Evolutionary conservation across 2,797 vertebrate genomes (phyloP).

Genomic region (Hippoglossus hippoglossus): DNA sequence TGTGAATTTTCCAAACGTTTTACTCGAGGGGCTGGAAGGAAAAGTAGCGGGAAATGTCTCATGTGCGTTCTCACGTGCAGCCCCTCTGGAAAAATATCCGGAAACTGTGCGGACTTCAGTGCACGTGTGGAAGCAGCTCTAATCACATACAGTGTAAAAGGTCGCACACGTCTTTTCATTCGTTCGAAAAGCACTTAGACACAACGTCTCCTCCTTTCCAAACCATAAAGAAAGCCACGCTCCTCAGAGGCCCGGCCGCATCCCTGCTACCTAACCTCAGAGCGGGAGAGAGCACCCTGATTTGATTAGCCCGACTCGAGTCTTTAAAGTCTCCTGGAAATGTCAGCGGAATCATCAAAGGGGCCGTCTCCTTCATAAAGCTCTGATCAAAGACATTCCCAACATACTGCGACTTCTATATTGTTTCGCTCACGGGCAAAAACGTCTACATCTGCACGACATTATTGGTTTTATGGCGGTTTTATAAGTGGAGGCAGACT

Average conservation of each 20-base stretch:
- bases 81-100: too few relatives aligned
- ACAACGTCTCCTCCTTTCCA: conserved; percentile 39
- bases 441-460: conserved; percentile 76
- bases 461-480: conserved; percentile 75
- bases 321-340: conserved; percentile 79
- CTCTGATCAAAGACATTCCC: conserved; percentile 82
- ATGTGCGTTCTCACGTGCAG: too few relatives aligned
- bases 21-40: too few relatives aligned
- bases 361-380: conserved; percentile 71
- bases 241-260: not conserved
- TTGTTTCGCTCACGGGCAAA: conserved; percentile 60
- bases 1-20: too few relatives aligned
- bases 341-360: conserved; percentile 80
- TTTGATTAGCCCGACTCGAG: conserved; percentile 64
- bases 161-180: too few relatives aligned
- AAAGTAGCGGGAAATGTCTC: too few relatives aligned
- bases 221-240: too few relatives aligned
- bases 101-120: too few relatives aligned
- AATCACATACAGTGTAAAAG: too few relatives aligned
- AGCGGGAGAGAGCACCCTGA: conserved; percentile 44
- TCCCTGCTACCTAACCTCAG: conserved; percentile 52
- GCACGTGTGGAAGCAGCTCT: too few relatives aligned
- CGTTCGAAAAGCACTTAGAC: conserved; percentile 23
- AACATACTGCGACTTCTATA: conserved; percentile 68
- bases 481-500: conserved; percentile 72